Conservation (phyloP, 2,888 invertebrate genomes). For the Tachystola acroxantha region DNA sequence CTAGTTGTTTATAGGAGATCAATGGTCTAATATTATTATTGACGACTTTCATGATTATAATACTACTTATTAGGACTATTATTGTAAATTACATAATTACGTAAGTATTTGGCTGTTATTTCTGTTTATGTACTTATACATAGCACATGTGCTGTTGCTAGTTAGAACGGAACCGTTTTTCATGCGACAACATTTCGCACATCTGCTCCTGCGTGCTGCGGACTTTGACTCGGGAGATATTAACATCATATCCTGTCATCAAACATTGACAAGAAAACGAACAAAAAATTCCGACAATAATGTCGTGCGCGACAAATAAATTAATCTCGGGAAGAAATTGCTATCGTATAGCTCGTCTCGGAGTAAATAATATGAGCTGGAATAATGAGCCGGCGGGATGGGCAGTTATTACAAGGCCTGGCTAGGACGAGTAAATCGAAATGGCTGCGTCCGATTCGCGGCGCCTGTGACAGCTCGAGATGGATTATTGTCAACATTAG, state of each 20-base stretch:
- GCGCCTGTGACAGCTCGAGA: slow-evolving; percentile 70
- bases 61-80: no score
- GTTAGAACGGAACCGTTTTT: slow-evolving; percentile 52
- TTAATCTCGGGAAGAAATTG: slow-evolving; percentile 59
- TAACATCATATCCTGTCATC: slow-evolving; percentile 71
- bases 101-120: no score
- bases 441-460: slow-evolving; percentile 71
- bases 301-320: slow-evolving; percentile 55
- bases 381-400: slow-evolving; percentile 46
- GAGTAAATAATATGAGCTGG: slow-evolving; percentile 28
- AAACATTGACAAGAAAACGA: slow-evolving; percentile 54
- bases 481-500: slow-evolving; percentile 75
- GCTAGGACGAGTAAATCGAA: slow-evolving; percentile 64
- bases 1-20: no score
- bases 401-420: slow-evolving; percentile 47
- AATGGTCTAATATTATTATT: no score
- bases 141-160: slow-evolving; percentile 48
- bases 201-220: slow-evolving; percentile 59
- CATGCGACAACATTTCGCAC: slow-evolving; percentile 55
- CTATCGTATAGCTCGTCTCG: slow-evolving; percentile 47
- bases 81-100: no score
- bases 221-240: slow-evolving; percentile 45
- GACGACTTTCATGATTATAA: no score
- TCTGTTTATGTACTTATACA: neutral
- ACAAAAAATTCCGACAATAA: slow-evolving; percentile 46